Percentiles rank a stretch among this genome's conserved stretches.
Evolutionary conservation across 64 coral and sea anemone species (phyloP).

Genomic region (Porites lutea): DNA sequence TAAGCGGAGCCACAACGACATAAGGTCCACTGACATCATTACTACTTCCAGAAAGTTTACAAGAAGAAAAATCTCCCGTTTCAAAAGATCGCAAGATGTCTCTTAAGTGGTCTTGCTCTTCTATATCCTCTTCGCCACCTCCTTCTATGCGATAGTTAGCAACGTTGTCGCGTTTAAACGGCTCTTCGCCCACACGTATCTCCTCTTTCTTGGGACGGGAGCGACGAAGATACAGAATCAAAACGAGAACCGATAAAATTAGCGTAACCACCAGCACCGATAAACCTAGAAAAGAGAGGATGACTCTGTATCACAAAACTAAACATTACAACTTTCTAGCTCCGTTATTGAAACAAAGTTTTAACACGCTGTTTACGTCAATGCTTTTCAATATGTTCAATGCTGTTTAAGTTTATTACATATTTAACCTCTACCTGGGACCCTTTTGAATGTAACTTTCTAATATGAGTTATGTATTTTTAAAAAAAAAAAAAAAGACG

Average conservation of each 20-base stretch:
- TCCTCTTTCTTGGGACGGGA: slow-evolving; percentile 34
- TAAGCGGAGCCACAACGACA: slow-evolving; percentile 17
- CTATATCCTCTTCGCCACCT: slow-evolving; percentile 80
- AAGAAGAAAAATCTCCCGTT: slow-evolving; percentile 7
- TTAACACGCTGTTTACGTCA: too few relatives aligned
- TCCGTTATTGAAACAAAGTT: too few relatives aligned
- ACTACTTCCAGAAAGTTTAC: slow-evolving; percentile 37
- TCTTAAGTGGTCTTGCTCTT: slow-evolving; percentile 37
- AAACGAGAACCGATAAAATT: slow-evolving; percentile 60
- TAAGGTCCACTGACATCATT: slow-evolving; percentile 19
- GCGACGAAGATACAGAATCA: slow-evolving; percentile 70
- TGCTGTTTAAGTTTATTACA: too few relatives aligned
- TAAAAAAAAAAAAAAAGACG: too few relatives aligned
- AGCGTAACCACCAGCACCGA: slow-evolving; percentile 70
- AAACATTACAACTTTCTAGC: too few relatives aligned
- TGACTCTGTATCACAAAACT: not conserved
- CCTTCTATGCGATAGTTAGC: slow-evolving; percentile 88
- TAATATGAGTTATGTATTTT: too few relatives aligned
- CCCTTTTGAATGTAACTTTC: too few relatives aligned
- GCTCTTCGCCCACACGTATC: slow-evolving; percentile 43
- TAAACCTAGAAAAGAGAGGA: slow-evolving; percentile 57
- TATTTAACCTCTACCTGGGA: too few relatives aligned
- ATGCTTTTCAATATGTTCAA: too few relatives aligned
- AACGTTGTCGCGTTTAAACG: slow-evolving; percentile 85
- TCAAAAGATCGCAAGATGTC: slow-evolving; percentile 63